phyloP scores from a whole-genome alignment of 2,113 vertebrate species.

The Echinops telfairi region DNA sequence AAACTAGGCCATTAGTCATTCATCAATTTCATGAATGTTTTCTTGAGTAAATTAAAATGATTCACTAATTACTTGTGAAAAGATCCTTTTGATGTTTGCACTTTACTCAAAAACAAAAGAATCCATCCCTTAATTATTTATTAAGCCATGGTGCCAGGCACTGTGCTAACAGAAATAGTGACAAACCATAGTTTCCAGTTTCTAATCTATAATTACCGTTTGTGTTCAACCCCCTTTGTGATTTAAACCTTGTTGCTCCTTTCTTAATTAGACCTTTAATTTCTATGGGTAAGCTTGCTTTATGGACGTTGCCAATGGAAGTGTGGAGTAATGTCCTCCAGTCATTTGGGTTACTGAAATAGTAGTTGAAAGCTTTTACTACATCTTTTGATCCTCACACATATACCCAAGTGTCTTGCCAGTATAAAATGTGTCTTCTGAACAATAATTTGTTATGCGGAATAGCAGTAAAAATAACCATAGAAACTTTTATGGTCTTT shows the following conservation, averaged over 20 bases:
- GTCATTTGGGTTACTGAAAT: conserved; percentile 28
- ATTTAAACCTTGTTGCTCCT: conserved; percentile 17
- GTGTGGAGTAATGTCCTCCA: background rate
- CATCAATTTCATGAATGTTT: background rate
- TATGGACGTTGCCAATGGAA: background rate
- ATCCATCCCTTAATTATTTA: background rate
- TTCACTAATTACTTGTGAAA: conserved; percentile 20
- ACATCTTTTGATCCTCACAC: conserved; percentile 40
- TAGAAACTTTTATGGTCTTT: conserved; percentile 53
- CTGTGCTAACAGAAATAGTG: background rate
- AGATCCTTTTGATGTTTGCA: background rate
- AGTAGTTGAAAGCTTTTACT: conserved; percentile 41
- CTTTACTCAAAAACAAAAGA: background rate
- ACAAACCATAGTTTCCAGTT: background rate
- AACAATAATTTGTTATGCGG: background rate
- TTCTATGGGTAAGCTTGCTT: conserved; percentile 48
- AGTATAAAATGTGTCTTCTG: conserved; percentile 32
- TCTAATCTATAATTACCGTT: conserved; percentile 35
- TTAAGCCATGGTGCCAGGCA: background rate
- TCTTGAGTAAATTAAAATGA: background rate
- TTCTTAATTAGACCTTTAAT: conserved; percentile 53
- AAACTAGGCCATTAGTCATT: background rate
- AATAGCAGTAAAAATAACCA: background rate
- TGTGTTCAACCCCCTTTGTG: conserved; percentile 32
- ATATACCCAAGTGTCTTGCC: conserved; percentile 44